Percentiles rank a stretch among this genome's conserved stretches.
Conservation (phyloP, 2,797 vertebrate genomes). For the Macroramphosus scolopax region DNA sequence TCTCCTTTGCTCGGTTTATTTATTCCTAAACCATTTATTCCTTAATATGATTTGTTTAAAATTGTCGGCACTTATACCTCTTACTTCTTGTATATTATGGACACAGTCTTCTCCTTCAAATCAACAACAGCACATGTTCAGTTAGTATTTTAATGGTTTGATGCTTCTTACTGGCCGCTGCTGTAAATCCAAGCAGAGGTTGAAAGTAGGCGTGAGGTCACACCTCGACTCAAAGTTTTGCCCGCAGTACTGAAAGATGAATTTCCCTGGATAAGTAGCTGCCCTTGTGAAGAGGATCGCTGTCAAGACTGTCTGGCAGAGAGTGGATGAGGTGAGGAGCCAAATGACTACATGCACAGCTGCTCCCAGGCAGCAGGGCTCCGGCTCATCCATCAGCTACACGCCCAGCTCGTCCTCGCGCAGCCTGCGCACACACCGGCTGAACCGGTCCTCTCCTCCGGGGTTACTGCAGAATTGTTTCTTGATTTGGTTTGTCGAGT, state of each 20-base stretch:
- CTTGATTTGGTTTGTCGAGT: background rate
- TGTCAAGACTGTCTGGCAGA: conserved; percentile 52
- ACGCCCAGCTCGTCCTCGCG: conserved; percentile 19
- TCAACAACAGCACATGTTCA: background rate
- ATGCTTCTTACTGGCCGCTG: conserved; percentile 8
- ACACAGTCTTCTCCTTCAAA: too few species aligned
- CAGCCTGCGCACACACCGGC: conserved; percentile 8
- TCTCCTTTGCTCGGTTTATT: too few species aligned
- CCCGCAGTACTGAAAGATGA: conserved; percentile 52
- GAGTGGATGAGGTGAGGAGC: conserved; percentile 62
- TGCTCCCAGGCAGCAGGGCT: conserved; percentile 50
- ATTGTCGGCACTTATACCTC: too few species aligned
- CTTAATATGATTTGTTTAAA: too few species aligned
- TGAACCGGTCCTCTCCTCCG: conserved; percentile 19
- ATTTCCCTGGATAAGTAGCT: conserved; percentile 49
- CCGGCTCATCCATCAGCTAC: conserved; percentile 57
- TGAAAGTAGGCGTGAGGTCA: conserved; percentile 24
- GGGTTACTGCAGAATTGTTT: conserved; percentile 3
- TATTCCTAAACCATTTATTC: too few species aligned
- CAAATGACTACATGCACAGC: conserved; percentile 63
- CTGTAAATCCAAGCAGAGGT: conserved; percentile 22
- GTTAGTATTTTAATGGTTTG: background rate
- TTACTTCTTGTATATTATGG: background rate
- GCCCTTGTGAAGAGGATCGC: conserved; percentile 48
- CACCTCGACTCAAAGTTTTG: conserved; percentile 14